Evolutionary conservation across 2,113 vertebrate genomes (phyloP), one percentile per base, ranked within the genome.

Genomic region (Plestiodon gilberti): DNA sequence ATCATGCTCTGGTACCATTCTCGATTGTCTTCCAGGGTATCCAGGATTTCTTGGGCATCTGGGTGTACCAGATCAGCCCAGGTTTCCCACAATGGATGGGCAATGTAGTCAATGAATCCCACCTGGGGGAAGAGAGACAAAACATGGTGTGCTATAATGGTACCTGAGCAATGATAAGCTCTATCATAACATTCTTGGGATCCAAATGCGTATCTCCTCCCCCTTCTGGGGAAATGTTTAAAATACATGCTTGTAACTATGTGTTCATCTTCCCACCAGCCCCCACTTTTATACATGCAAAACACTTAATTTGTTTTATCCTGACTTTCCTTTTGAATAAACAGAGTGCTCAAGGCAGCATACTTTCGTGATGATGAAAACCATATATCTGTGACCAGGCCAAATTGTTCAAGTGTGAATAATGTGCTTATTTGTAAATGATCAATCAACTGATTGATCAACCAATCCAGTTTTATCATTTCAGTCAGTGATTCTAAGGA

Each of bases 1-100:
- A 99, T 98, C 97, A 98, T 98, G 95, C 98, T 98, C 93, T 98
- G 98, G 94, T 98, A 99, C 98, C 98, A 99, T 43, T 99, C 98
- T 17, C 98, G 95, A 95, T 99, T 99, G 92, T 99, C 98, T 93
- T 99, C 98, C 88, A 99, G 93, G 0, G 97, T 98, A 95, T 98
- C 98, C 88, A 99, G 93, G 89, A 99, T 97, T 89, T 97, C 98
- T 92, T 99, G 98, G 4, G 98, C 98, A 0, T 98, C 98, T 0
- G 98, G 98, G 69, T 99, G 98, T 30, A 99, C 98, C 6, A 99
- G 95, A 87, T 99, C 98, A 0, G 98, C 98, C 98, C 98, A 99
- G 0, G 98, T 98, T 93, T 99, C 98, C 98, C 98, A 99, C 81
- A 99, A 95, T 0, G 98, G 98, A 89, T 98, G 98, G 35, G 97